phyloP scores from a whole-genome alignment of 2,797 vertebrate genomes.

The Megaceryle alcyon region DNA sequence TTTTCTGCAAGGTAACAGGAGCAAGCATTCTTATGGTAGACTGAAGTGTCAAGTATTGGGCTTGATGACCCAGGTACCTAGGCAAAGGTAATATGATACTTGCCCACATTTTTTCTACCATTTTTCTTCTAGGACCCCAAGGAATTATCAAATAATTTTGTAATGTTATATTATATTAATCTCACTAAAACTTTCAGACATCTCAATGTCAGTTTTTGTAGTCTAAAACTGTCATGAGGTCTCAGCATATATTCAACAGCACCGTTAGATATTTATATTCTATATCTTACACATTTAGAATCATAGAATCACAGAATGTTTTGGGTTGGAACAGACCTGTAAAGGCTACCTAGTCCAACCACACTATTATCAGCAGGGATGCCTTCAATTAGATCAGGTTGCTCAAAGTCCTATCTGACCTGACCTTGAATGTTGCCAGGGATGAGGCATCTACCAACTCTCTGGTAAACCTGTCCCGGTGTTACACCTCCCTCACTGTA shows the following conservation, averaged over 20 bases:
- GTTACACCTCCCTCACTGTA: background rate
- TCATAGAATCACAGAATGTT: background rate
- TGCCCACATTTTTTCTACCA: background rate
- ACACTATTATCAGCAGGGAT: background rate
- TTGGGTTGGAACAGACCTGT: background rate
- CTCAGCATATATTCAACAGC: background rate
- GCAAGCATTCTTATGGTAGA: background rate
- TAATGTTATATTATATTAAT: background rate
- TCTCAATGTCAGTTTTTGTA: background rate
- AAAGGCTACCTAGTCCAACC: background rate
- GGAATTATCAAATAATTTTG: background rate
- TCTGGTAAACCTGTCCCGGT: background rate
- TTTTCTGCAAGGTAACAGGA: background rate
- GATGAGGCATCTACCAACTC: background rate
- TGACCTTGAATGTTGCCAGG: background rate
- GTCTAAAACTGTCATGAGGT: background rate
- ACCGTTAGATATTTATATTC: background rate
- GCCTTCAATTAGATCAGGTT: background rate
- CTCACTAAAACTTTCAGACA: background rate
- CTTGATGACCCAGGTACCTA: background rate
- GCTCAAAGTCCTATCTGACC: background rate
- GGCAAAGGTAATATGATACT: background rate
- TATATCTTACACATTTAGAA: background rate
- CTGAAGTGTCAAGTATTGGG: background rate
- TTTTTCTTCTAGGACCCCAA: background rate